Base-by-base conservation (phyloP, 2,888 invertebrate species). In the Ectobius pallidus region DNA sequence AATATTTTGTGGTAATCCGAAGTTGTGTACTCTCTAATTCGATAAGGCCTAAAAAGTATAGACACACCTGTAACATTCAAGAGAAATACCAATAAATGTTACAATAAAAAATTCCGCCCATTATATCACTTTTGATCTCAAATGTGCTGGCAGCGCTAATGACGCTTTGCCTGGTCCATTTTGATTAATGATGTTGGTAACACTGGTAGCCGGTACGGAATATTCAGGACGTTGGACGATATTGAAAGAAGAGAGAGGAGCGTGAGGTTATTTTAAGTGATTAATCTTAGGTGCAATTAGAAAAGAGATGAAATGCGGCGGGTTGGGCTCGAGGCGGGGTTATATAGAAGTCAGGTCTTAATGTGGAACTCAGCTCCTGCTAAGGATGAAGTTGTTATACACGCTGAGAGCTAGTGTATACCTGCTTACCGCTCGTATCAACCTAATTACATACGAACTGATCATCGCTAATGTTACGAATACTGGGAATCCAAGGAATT, bases 281-380 rank as follows among this genome's bases (percentile, higher is more conserved):
- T 65, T 65, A 65, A 65, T 65, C 65, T 65, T 65, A 7, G 11
- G 44, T 9, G 65, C 65, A 65, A 65, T 65, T 65, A 65, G 65
- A 44, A 65, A 62, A 62, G 62, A 62, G 62, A 34, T 62, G 62
- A 61, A 32, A 63, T 22, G 46, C 46, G 52, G 18, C 4, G 58
- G 3, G 7, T 14, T n/a, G 25, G 16, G 58, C 58, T 20, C 11
- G 1, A 16, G 58, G 58, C 58, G 16, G 32, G 30, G 58, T 58
- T 58, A 58, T 58, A 58, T 58, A 58, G 30, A 58, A 58, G 58
- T 58, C 58, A 32, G 30, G 6, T 2, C 58, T 7, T n/a, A n/a
- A n/a, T n/a, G n/a, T n/a, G n/a, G 52, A 22, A 52, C 7, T 14
- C 16, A n/a, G 30, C 27, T 58, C 16, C 58, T 20, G 25, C 25